These are phyloP conservation scores for Aleiodes leptofemur DNA, from an alignment of 2,888 invertebrate genomes.

Conservation along the genomic window DNA sequence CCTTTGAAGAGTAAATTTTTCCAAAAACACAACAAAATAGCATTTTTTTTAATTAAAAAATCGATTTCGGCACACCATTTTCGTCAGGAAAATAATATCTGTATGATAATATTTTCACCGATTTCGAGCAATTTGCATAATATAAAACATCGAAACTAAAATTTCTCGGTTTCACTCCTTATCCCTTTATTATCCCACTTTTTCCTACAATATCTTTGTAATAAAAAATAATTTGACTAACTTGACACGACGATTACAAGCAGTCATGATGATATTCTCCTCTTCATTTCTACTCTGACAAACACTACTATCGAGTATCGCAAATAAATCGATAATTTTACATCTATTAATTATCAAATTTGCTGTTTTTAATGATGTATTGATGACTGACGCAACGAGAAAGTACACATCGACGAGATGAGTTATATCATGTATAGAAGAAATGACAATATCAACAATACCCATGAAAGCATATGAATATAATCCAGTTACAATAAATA, in stretches of 20 bases:
- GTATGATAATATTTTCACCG: too few species aligned
- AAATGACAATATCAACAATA: conserved; percentile 27
- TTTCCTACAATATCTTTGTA: neutral
- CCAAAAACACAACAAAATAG: neutral
- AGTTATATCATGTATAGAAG: conserved; percentile 5
- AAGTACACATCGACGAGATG: conserved; percentile 1
- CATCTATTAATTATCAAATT: conserved; percentile 33
- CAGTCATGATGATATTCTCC: neutral
- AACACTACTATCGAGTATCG: conserved; percentile 1
- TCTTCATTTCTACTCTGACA: neutral
- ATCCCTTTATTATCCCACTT: too few species aligned
- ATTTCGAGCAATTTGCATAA: too few species aligned
- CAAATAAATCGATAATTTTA: conserved; percentile 34
- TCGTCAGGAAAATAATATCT: too few species aligned
- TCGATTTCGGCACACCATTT: too few species aligned
- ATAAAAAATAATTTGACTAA: neutral
- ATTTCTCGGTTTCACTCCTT: too few species aligned
- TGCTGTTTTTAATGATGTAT: conserved; percentile 45
- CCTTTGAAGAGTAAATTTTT: too few species aligned
- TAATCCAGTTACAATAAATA: neutral
- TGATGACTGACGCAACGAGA: conserved; percentile 12
- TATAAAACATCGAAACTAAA: too few species aligned
- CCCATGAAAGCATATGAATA: conserved; percentile 24
- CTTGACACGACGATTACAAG: neutral
- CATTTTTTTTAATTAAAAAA: too few species aligned